phyloP scores from a whole-genome alignment of 2,888 invertebrate species.

The Coelopa pilipes region DNA sequence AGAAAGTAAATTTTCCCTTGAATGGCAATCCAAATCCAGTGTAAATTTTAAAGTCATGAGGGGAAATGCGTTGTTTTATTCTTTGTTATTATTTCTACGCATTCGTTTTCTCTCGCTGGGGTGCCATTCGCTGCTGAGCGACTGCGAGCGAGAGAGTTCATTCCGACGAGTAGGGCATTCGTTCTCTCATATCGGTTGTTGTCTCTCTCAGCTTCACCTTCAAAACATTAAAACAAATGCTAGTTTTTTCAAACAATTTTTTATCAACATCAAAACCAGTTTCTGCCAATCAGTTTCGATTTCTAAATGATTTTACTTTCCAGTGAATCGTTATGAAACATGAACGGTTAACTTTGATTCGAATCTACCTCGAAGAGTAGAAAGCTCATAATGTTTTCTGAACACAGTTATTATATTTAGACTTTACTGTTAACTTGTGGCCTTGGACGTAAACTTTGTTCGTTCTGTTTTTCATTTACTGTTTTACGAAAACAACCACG shows the following conservation, averaged over 20 bases:
- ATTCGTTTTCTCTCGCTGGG: background rate
- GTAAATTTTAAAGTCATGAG: background rate
- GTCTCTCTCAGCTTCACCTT: background rate
- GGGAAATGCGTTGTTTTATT: background rate
- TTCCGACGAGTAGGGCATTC: too few species aligned
- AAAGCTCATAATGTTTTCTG: too few species aligned
- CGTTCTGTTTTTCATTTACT: too few species aligned
- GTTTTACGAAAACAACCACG: too few species aligned
- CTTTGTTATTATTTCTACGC: constrained; percentile 1
- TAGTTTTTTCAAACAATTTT: background rate
- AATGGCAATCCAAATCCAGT: too few species aligned
- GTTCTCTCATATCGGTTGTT: background rate
- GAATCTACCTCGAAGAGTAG: too few species aligned
- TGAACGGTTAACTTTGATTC: too few species aligned
- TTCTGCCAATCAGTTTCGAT: background rate
- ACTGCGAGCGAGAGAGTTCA: background rate
- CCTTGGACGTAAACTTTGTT: too few species aligned
- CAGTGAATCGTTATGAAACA: background rate
- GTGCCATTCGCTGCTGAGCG: background rate
- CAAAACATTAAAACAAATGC: background rate
- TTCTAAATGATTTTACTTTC: background rate
- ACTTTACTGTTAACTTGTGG: too few species aligned
- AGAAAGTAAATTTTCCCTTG: too few species aligned
- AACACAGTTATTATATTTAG: too few species aligned
- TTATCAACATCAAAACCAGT: background rate